phyloP scores from a whole-genome alignment of 2,113 vertebrate genomes.

The Lamprologus sp. region DNA sequence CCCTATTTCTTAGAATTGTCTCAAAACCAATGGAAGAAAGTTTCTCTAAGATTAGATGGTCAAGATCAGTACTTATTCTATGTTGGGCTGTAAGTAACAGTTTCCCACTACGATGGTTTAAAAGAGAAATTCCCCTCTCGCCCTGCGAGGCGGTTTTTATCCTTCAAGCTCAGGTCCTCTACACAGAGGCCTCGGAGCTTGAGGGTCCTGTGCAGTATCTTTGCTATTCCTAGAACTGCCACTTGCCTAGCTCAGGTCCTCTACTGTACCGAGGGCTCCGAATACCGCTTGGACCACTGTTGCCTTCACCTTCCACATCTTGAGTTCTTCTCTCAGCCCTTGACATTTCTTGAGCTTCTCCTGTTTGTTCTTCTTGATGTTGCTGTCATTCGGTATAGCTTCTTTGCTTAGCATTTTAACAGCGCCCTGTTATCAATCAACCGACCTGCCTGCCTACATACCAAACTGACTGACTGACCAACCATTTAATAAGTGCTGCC shows the following conservation, averaged over 20 bases:
- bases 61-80: background rate
- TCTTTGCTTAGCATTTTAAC: background rate
- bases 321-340: background rate
- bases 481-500: background rate
- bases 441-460: background rate
- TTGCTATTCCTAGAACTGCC: background rate
- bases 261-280: background rate
- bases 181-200: background rate
- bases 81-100: background rate
- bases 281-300: background rate
- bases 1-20: background rate
- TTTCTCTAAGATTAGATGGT: background rate
- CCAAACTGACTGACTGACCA: background rate
- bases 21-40: background rate
- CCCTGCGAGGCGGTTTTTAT: background rate
- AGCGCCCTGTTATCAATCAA: background rate
- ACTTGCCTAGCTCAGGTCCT: background rate
- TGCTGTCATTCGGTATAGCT: background rate
- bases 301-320: background rate
- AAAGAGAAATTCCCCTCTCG: background rate
- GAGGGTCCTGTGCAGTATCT: background rate
- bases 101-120: background rate
- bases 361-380: background rate
- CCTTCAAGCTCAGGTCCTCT: background rate
- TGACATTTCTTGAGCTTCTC: background rate